Evolutionary conservation across 2,888 invertebrate genomes (phyloP).

Genomic region (Caenorhabditis sp.): DNA sequence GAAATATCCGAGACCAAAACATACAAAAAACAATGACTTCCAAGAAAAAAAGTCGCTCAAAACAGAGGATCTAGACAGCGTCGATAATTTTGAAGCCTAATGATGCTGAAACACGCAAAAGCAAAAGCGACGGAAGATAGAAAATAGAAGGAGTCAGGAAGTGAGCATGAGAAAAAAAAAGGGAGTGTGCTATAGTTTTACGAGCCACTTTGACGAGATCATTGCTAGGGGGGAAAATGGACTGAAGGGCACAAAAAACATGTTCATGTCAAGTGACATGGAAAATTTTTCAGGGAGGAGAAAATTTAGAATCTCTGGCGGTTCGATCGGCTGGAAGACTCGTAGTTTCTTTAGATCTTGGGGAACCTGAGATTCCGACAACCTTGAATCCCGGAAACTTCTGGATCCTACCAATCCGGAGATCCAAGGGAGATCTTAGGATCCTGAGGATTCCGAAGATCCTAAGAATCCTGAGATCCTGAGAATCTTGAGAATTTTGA

Average conservation of each 20-base stretch:
- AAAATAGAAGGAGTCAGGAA: constrained; percentile 8
- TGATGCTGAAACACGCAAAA: constrained; percentile 49
- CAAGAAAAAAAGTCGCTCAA: constrained; percentile 1
- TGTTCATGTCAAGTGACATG: constrained; percentile 24
- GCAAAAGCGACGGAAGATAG: background rate
- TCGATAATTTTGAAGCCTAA: constrained; percentile 19
- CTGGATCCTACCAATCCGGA: no score
- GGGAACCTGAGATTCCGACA: background rate
- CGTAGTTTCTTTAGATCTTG: background rate
- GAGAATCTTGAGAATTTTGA: background rate
- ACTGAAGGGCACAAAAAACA: constrained; percentile 30
- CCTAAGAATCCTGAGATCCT: background rate
- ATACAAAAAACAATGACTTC: background rate
- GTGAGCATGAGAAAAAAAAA: constrained; percentile 7
- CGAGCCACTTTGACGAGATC: constrained; percentile 59
- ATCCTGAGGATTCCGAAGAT: background rate
- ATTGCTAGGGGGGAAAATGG: constrained; percentile 19
- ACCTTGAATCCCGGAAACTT: background rate
- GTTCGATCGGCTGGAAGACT: no score
- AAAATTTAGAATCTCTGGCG: background rate
- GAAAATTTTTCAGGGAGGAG: background rate
- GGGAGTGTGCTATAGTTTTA: constrained; percentile 51
- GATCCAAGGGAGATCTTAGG: no score
- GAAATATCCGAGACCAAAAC: background rate
- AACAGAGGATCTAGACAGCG: background rate